Conservation (phyloP, 2,888 invertebrate species). For the Pachymerium ferrugineum region DNA sequence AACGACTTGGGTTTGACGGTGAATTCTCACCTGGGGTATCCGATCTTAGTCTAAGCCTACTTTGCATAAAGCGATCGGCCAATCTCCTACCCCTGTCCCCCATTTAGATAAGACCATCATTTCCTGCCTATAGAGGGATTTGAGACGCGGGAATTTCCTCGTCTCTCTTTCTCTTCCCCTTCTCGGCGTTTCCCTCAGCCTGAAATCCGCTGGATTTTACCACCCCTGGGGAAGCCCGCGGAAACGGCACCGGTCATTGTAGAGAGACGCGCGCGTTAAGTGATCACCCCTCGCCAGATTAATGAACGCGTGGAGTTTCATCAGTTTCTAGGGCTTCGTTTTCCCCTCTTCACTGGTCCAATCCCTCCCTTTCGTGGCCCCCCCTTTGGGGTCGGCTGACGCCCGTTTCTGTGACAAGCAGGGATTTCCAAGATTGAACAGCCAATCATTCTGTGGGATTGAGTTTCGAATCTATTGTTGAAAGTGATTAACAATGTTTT, state of each 20-base stretch:
- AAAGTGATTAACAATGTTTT: neutral
- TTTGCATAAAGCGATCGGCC: neutral
- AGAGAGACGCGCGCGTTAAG: neutral
- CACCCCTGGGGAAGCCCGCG: neutral
- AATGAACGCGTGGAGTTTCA: conserved; percentile 12
- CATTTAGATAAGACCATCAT: neutral
- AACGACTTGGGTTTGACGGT: too few relatives aligned
- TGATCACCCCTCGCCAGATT: neutral
- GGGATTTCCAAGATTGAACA: neutral
- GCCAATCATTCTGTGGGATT: neutral
- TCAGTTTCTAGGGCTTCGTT: conserved; percentile 1
- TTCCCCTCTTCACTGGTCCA: neutral
- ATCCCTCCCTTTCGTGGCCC: neutral
- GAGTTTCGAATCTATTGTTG: neutral
- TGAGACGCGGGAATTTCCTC: neutral
- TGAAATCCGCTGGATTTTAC: neutral
- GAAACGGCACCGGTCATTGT: conserved; percentile 6
- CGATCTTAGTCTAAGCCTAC: neutral
- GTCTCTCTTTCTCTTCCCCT: neutral
- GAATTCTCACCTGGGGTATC: neutral
- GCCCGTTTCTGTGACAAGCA: neutral
- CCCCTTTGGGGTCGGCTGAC: too few relatives aligned
- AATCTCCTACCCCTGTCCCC: too few relatives aligned
- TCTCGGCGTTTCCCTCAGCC: too few relatives aligned
- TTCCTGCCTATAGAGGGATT: neutral